Percentiles rank a stretch among this genome's conserved stretches.
Evolutionary conservation across 2,888 invertebrate species (phyloP).

Genomic region (Helleia helle): DNA sequence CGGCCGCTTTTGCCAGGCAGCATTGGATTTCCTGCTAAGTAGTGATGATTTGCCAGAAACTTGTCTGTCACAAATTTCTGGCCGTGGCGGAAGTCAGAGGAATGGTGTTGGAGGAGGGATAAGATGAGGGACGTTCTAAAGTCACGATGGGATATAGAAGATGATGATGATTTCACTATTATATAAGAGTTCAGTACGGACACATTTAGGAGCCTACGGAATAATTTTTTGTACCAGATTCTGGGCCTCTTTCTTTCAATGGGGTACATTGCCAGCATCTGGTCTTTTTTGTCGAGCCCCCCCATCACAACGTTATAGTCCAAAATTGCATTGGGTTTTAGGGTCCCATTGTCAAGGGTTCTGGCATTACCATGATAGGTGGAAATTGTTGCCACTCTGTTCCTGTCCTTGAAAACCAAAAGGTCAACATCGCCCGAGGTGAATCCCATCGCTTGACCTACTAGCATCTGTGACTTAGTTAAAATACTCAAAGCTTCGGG

Average conservation of each 20-base stretch:
- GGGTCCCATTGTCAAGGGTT: conserved; percentile 3
- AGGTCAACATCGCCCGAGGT: conserved; percentile 18
- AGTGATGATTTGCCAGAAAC: no score
- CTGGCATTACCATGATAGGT: conserved; percentile 11
- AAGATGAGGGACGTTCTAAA: no score
- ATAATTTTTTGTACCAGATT: conserved; percentile 21
- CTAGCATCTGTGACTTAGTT: conserved; percentile 12
- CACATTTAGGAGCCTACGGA: no score
- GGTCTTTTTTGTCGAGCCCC: conserved; percentile 17
- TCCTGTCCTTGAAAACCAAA: conserved; percentile 30
- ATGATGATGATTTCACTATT: no score
- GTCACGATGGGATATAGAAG: no score
- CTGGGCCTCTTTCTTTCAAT: conserved; percentile 17
- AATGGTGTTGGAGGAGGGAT: no score
- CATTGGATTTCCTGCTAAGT: no score
- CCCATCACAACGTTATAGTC: conserved; percentile 18
- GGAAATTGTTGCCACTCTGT: conserved; percentile 15
- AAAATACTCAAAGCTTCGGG: conserved; percentile 14
- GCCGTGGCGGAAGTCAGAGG: no score
- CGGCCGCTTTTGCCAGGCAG: no score
- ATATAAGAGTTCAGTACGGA: no score
- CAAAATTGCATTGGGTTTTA: conserved; percentile 11
- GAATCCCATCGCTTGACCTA: conserved; percentile 14
- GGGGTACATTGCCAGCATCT: conserved; percentile 19
- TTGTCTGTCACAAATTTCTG: no score